phyloP scores from a whole-genome alignment of 2,113 vertebrate genomes.

The Emydura subglobosa region DNA sequence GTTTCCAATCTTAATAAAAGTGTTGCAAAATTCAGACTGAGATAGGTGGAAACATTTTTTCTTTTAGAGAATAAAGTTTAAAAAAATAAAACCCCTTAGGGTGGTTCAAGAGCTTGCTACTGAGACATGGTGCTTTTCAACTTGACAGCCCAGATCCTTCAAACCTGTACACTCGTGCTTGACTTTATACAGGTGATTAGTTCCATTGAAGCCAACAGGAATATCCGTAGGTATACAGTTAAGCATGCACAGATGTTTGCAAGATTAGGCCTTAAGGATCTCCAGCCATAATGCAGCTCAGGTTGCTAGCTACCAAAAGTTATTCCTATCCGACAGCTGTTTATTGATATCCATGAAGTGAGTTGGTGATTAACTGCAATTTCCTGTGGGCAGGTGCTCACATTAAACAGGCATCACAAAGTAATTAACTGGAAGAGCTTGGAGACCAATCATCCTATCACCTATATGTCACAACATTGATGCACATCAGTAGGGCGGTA shows the following conservation, averaged over 20 bases:
- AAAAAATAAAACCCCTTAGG: background rate
- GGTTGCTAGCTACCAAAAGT: background rate
- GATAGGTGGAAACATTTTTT: background rate
- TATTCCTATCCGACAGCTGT: background rate
- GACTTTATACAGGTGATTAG: background rate
- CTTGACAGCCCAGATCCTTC: background rate
- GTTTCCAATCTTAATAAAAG: background rate
- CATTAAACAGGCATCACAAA: background rate
- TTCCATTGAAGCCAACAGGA: background rate
- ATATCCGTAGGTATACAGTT: background rate
- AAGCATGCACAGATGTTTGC: background rate
- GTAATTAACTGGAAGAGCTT: background rate
- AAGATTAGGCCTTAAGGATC: too few species aligned
- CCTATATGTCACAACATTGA: background rate
- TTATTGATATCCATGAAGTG: background rate
- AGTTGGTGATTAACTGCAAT: background rate
- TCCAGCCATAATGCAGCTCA: background rate
- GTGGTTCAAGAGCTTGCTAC: background rate
- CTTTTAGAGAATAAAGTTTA: background rate
- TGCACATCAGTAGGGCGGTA: background rate
- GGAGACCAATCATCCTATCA: background rate
- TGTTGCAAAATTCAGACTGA: background rate
- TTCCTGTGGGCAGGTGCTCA: background rate
- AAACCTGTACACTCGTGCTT: rapidly evolving
- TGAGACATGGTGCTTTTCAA: background rate